Base-by-base conservation (phyloP, 2,888 invertebrate genomes). In the Pyrocoelia pectoralis region DNA sequence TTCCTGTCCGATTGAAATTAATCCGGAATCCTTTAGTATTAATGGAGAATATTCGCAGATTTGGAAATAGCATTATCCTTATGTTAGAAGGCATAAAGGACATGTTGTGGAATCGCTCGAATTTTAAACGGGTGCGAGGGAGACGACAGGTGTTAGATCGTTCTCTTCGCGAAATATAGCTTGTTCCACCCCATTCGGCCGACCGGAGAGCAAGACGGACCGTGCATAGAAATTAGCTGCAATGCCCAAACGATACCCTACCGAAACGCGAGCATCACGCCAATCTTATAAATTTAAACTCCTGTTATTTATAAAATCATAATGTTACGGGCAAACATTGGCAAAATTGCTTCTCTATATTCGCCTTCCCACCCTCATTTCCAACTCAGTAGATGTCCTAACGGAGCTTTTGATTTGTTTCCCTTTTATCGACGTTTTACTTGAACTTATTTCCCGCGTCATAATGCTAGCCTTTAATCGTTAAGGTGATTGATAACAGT, bases 211-310 rank as follows among this genome's bases (percentile, higher is more conserved):
- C 76, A 74, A 74, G 74, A 80, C 80, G 79, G 74, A 74, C 76
- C 73, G 75, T 80, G 80, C 79, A 80, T 80, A 79, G 80, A 79
- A 80, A 80, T 80, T 79, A 80, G 80, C 75, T 69, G 72, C 76
- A 79, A 77, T 79, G 76, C 75, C 76, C 73, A 70, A 33, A 69
- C 71, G 71, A 65, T 60, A 56, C 65, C 65, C 65, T 40, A 56
- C 61, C 54, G 61, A 55, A 53, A 48, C 59, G 50, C 52, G 51
- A 59, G 19, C 74, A 72, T 74, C 73, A 74, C 73, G 73, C 75
- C 76, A 72, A 75, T 76, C 74, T 73, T 74, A 78, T 80, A 78
- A 79, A 78, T 79, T 78, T 77, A 74, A 72, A 74, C 65, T 75
- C 76, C 75, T 74, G 77, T 78, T 78, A 78, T 78, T 79, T 78